phyloP scores from a whole-genome alignment of 35 echinoderm and acorn worm species.

The Hemicentrotus pulcherrimus region DNA sequence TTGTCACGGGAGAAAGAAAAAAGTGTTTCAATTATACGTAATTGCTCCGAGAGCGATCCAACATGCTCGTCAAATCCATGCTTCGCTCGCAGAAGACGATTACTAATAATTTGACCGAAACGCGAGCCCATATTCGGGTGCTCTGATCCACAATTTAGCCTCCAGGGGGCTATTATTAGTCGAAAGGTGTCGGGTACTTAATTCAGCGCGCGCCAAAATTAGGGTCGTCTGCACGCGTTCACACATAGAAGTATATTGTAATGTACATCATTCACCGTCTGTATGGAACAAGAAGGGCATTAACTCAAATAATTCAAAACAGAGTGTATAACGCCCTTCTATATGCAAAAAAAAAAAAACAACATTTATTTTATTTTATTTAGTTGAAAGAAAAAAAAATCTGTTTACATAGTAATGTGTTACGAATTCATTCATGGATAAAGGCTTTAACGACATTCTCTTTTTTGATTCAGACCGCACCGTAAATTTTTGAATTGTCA shows the following conservation, averaged over 20 bases:
- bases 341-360: no score
- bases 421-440: no score
- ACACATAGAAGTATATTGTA: background rate
- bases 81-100: background rate
- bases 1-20: background rate
- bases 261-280: no score
- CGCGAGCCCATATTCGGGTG: background rate
- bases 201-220: constrained; percentile 5
- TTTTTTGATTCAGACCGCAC: no score
- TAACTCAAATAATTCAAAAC: no score
- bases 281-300: no score
- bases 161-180: constrained; percentile 36
- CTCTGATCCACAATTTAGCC: constrained; percentile 14
- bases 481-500: no score
- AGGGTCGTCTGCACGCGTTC: background rate
- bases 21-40: constrained; percentile 13
- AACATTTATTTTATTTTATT: no score
- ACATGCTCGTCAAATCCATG: constrained; percentile 1
- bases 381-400: no score
- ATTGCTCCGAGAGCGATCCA: background rate
- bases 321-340: no score
- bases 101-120: constrained; percentile 19
- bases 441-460: no score
- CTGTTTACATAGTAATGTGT: no score
- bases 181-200: constrained; percentile 24